phyloP scores from a whole-genome alignment of 2,888 invertebrate species.

The Oscheius sp. region DNA sequence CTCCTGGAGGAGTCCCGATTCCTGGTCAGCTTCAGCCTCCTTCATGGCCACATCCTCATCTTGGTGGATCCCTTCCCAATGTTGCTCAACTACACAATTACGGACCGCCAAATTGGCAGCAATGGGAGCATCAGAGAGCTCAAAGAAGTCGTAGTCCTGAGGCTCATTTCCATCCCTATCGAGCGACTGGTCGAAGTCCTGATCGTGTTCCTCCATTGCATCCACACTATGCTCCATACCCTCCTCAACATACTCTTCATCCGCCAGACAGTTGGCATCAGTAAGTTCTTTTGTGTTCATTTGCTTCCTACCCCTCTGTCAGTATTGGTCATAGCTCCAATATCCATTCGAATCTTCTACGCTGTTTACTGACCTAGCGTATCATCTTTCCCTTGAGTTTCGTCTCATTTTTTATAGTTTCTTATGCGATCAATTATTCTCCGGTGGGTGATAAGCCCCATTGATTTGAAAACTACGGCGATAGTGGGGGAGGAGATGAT shows the following conservation, averaged over 20 bases:
- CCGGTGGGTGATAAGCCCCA: not conserved
- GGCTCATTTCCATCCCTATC: slow-evolving; percentile 52
- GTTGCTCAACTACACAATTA: slow-evolving; percentile 61
- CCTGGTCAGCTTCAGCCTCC: slow-evolving; percentile 34
- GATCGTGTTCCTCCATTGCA: slow-evolving; percentile 48
- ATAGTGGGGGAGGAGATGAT: too few species aligned
- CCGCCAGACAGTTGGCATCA: slow-evolving; percentile 32
- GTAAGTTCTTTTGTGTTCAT: slow-evolving; percentile 23
- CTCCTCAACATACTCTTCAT: slow-evolving; percentile 31
- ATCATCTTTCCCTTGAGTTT: slow-evolving; percentile 9
- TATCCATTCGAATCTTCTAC: slow-evolving; percentile 13
- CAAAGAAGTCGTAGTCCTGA: slow-evolving; percentile 21
- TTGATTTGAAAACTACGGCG: too few species aligned
- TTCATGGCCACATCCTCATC: slow-evolving; percentile 37
- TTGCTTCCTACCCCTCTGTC: not conserved
- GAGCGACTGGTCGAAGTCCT: slow-evolving; percentile 32
- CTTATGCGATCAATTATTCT: not conserved
- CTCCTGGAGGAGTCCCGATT: slow-evolving; percentile 12
- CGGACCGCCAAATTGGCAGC: slow-evolving; percentile 48
- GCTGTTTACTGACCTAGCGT: slow-evolving; percentile 18
- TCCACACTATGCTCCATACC: slow-evolving; percentile 36
- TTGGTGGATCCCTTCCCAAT: slow-evolving; percentile 67
- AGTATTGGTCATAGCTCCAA: not conserved
- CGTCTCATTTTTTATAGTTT: not conserved
- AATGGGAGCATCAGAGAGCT: slow-evolving; percentile 13